A percentile compares a stretch with the other conserved stretches of the same genome.
These are phyloP conservation scores for Brachirus orientalis DNA, from an alignment of 2,113 vertebrate genomes.

Conservation along the genomic window DNA sequence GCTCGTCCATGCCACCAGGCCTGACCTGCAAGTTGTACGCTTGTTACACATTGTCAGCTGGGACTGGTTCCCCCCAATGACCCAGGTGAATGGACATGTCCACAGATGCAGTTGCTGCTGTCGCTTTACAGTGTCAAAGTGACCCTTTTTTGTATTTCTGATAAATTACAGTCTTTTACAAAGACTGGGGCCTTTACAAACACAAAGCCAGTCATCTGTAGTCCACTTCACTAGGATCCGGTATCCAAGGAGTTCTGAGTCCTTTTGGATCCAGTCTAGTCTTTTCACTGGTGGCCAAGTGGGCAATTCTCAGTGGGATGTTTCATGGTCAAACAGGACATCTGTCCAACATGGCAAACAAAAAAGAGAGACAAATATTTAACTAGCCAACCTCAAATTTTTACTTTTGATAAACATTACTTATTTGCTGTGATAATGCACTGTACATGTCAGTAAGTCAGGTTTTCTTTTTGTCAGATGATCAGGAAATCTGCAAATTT, in stretches of 20 bases:
- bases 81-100: no score
- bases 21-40: no score
- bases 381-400: constrained; percentile 49
- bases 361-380: constrained; percentile 64
- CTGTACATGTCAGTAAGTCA: not conserved
- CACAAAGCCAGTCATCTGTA: constrained; percentile 59
- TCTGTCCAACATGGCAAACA: constrained; percentile 59
- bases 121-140: no score
- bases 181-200: constrained; percentile 42
- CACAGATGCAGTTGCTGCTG: no score
- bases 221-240: constrained; percentile 56
- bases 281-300: constrained; percentile 75
- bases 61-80: no score
- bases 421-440: not conserved
- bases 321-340: constrained; percentile 70
- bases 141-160: no score
- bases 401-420: not conserved
- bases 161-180: constrained; percentile 27
- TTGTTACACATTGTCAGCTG: no score
- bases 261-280: constrained; percentile 46
- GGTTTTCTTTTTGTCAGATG: not conserved
- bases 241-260: constrained; percentile 71
- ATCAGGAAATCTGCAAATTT: not conserved
- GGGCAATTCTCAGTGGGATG: constrained; percentile 65
- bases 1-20: no score